Percentiles rank a stretch among this genome's conserved stretches.
Evolutionary conservation across 2,888 invertebrate genomes (phyloP).

Genomic region (Gnatocerus cornutus): DNA sequence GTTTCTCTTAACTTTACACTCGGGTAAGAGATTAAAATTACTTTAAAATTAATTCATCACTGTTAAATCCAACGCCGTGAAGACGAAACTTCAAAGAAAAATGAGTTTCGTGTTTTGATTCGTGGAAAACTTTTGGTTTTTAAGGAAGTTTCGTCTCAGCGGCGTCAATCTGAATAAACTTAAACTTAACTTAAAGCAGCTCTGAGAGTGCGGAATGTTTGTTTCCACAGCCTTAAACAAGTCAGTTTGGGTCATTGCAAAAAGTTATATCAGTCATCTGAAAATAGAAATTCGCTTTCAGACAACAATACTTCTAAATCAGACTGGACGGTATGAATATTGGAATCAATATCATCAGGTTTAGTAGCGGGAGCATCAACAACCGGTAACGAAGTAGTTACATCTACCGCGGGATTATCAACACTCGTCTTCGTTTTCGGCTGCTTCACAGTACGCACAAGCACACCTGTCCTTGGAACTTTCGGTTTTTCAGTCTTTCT

Average conservation of each 20-base stretch:
- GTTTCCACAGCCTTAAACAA: slow-evolving; percentile 53
- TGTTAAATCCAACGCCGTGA: slow-evolving; percentile 12
- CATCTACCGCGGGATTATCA: slow-evolving; percentile 54
- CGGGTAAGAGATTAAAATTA: slow-evolving; percentile 30
- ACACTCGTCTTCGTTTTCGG: slow-evolving; percentile 43
- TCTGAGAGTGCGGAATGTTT: slow-evolving; percentile 63
- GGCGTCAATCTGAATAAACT: slow-evolving; percentile 32
- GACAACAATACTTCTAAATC: slow-evolving; percentile 77
- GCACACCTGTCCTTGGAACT: slow-evolving; percentile 70
- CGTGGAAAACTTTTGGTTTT: too few relatives aligned
- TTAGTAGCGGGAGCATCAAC: slow-evolving; percentile 52
- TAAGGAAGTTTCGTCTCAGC: slow-evolving; percentile 19
- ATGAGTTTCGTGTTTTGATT: too few relatives aligned
- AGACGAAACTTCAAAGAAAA: neutral
- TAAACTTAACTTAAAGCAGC: slow-evolving; percentile 53
- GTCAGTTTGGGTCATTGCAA: slow-evolving; percentile 45
- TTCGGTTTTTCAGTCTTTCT: slow-evolving; percentile 56
- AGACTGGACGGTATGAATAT: slow-evolving; percentile 77
- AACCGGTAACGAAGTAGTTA: slow-evolving; percentile 55
- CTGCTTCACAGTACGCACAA: slow-evolving; percentile 69
- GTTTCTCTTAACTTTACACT: slow-evolving; percentile 40
- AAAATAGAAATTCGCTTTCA: slow-evolving; percentile 75
- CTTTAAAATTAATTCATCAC: slow-evolving; percentile 30
- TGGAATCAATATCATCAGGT: slow-evolving; percentile 72
- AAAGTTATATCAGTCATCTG: slow-evolving; percentile 70